phyloP scores from a whole-genome alignment of 2,888 invertebrate genomes.

The Petrolisthes cinctipes region DNA sequence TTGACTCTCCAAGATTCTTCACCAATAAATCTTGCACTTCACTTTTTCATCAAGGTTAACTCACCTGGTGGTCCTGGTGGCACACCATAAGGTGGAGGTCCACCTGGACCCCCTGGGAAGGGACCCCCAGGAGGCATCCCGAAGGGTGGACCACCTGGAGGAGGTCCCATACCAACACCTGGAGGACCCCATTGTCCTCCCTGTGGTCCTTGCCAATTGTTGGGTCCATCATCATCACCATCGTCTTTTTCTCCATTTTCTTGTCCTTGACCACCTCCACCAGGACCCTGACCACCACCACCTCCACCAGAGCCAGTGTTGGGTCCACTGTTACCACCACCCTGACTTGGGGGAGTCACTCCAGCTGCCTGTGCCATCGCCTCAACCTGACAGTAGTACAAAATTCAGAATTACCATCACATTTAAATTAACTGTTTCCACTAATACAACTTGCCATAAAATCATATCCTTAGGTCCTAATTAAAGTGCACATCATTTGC shows the following conservation, averaged over 20 bases:
- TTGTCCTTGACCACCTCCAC: slow-evolving; percentile 29
- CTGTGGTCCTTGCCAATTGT: slow-evolving; percentile 50
- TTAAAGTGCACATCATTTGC: too few relatives aligned
- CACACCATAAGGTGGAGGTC: slow-evolving; percentile 77
- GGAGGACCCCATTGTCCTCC: slow-evolving; percentile 61
- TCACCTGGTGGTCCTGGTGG: slow-evolving; percentile 73
- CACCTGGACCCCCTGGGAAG: slow-evolving; percentile 70
- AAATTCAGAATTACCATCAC: too few relatives aligned
- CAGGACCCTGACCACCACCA: background rate
- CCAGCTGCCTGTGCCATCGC: slow-evolving; percentile 72
- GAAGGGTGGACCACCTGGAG: slow-evolving; percentile 67
- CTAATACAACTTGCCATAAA: too few relatives aligned
- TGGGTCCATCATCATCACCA: slow-evolving; percentile 33
- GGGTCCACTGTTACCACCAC: slow-evolving; percentile 45
- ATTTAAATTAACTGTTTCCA: too few relatives aligned
- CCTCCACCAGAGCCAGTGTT: slow-evolving; percentile 17
- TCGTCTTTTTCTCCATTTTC: slow-evolving; percentile 52
- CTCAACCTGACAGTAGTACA: slow-evolving; percentile 67
- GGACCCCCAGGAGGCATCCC: slow-evolving; percentile 66
- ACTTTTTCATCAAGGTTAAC: background rate
- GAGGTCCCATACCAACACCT: slow-evolving; percentile 61
- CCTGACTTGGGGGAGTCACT: slow-evolving; percentile 65
- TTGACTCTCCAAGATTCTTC: too few relatives aligned
- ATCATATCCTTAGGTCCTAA: too few relatives aligned
- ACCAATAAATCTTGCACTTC: background rate